Evolutionary conservation across 2,797 vertebrate genomes (phyloP).

Genomic region (Chrosomus eos): DNA sequence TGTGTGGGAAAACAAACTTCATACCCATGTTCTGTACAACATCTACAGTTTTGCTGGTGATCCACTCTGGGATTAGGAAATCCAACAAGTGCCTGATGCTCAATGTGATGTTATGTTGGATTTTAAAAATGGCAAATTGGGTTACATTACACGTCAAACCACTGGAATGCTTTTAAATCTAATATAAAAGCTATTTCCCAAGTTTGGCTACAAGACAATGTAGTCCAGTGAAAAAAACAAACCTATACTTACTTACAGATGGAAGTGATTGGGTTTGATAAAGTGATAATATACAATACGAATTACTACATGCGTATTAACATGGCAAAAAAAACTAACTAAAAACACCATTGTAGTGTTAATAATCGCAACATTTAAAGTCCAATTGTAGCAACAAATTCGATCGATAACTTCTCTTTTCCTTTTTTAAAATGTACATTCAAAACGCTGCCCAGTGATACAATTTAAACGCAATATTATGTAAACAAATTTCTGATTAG

Average conservation of each 20-base stretch:
- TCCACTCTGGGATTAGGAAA: conserved; percentile 59
- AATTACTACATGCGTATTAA: conserved; percentile 22
- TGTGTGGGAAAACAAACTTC: conserved; percentile 60
- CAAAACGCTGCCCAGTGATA: conserved; percentile 70
- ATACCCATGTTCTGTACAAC: conserved; percentile 75
- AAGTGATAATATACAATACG: conserved; percentile 41
- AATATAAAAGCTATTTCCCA: conserved; percentile 50
- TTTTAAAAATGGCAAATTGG: conserved; percentile 42
- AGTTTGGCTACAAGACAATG: conserved; percentile 36
- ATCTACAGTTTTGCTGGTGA: conserved; percentile 77
- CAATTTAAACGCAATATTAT: conserved; percentile 59
- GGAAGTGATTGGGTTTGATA: conserved; percentile 44
- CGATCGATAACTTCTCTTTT: conserved; percentile 24
- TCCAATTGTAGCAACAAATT: conserved; percentile 47
- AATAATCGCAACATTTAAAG: conserved; percentile 50
- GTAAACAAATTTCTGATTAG: conserved; percentile 57
- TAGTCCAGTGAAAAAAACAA: conserved; percentile 25
- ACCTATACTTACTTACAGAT: conserved; percentile 50
- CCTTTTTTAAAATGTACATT: conserved; percentile 64
- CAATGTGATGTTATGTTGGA: conserved; percentile 35
- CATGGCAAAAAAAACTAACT: conserved; percentile 7
- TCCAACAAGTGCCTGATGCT: conserved; percentile 56
- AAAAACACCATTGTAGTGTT: conserved; percentile 42
- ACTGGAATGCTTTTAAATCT: conserved; percentile 44
- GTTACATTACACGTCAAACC: conserved; percentile 38